Evolutionary conservation across 2,888 invertebrate species (phyloP).

Genomic region (Dinocampus coccinellae): DNA sequence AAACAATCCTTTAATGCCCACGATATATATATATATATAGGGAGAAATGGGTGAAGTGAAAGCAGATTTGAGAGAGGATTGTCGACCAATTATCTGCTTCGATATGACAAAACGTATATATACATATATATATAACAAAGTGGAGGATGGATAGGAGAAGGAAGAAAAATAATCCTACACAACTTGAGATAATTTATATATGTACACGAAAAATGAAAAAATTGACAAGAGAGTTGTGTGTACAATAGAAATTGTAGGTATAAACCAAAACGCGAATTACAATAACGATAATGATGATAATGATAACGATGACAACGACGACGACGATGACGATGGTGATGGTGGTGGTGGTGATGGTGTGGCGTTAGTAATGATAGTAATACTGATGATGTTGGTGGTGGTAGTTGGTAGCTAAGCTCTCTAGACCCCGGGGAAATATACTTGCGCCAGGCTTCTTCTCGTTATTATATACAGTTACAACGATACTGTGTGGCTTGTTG

Average conservation of each 20-base stretch:
- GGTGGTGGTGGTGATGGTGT: conserved; percentile 24
- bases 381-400: conserved; percentile 24
- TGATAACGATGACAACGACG: too few relatives aligned
- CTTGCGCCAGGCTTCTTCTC: conserved; percentile 63
- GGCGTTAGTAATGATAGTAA: background rate
- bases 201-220: too few relatives aligned
- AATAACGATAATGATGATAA: too few relatives aligned
- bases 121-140: conserved; percentile 32
- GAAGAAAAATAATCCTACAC: conserved; percentile 5
- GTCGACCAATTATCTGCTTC: conserved; percentile 66
- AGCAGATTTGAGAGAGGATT: conserved; percentile 58
- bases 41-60: conserved; percentile 29
- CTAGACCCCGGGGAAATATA: conserved; percentile 65
- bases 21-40: conserved; percentile 11
- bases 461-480: conserved; percentile 63
- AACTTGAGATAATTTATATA: too few relatives aligned
- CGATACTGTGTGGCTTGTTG: conserved; percentile 35
- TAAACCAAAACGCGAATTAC: too few relatives aligned
- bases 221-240: too few relatives aligned
- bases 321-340: background rate
- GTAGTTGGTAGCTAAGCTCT: conserved; percentile 56
- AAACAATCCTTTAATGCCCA: conserved; percentile 57
- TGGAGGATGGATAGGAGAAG: conserved; percentile 15
- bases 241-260: conserved; percentile 18
- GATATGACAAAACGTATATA: conserved; percentile 60